Percentiles rank a stretch among this genome's conserved stretches.
phyloP scores from a whole-genome alignment of 53 echinoderm and acorn worm species.

The Astropecten irregularis region DNA sequence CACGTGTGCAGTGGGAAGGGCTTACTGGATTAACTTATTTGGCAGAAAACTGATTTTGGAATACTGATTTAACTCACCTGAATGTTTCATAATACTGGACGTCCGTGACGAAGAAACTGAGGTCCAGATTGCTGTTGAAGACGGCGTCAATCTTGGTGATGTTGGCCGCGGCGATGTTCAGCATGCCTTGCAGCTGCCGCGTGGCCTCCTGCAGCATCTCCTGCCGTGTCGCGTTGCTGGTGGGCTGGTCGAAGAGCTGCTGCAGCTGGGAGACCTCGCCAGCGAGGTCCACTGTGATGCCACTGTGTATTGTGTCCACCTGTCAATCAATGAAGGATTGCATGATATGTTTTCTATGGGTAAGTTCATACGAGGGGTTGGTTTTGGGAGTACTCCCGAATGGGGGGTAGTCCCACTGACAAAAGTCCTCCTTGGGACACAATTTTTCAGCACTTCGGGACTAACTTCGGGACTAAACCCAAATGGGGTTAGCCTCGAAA shows the following conservation, averaged over 20 bases:
- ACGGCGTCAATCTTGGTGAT: constrained; percentile 43
- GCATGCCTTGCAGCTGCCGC: background rate
- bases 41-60: too few relatives aligned
- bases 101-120: background rate
- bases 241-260: background rate
- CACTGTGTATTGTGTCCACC: constrained; percentile 12
- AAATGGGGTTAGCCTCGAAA: too few relatives aligned
- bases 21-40: too few relatives aligned
- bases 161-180: constrained; percentile 43
- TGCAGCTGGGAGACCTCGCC: constrained; percentile 34
- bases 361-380: too few relatives aligned
- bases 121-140: constrained; percentile 37
- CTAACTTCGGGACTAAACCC: too few relatives aligned
- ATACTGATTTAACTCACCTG: constrained; percentile 73
- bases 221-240: constrained; percentile 38
- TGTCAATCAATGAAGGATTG: background rate
- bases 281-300: constrained; percentile 54
- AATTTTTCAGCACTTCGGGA: too few relatives aligned
- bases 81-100: constrained; percentile 67
- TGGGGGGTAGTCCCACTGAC: too few relatives aligned
- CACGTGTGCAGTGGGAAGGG: too few relatives aligned
- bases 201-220: constrained; percentile 47
- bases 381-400: too few relatives aligned
- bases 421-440: too few relatives aligned
- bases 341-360: too few relatives aligned